Evolutionary conservation across 2,888 invertebrate species (phyloP), one percentile per base, ranked within the genome.

Genomic region (Parthenolecanium corni): DNA sequence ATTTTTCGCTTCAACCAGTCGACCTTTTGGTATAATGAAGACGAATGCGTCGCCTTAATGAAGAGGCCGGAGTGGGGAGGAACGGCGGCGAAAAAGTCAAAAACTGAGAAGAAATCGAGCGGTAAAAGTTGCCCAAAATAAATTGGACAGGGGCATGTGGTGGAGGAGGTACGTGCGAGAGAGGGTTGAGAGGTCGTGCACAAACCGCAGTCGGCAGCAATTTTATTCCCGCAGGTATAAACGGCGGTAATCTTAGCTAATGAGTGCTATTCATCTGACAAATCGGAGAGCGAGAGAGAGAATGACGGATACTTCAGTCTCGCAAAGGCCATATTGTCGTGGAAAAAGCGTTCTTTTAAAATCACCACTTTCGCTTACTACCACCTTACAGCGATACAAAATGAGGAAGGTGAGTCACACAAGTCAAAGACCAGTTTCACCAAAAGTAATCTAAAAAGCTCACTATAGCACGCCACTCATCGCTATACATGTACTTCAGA

Each of bases 191-290:
- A 4, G 16, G 44, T 4, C 44, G 18, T 16, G 44, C n/a, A 16
- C 11, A n/a, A n/a, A 40, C 24, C 47, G 18, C 31, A 61, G 61
- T 20, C 61, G 51, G 51, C 61, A n/a, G n/a, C n/a, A 40, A 36
- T 25, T 61, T 49, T 61, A 61, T 61, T 61, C 61, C 61, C 61
- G 47, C 61, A 61, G 61, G 61, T 61, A 49, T 61, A 51, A 61
- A 51, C 51, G 51, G 61, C n/a, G 61, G 49, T 61, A 49, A 61
- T 61, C 61, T 61, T 38, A 51, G 61, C 61, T 61, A 61, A 61
- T 61, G 61, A 61, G 47, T 61, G 47, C 61, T 61, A 61, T 61
- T 61, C 61, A 61, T 61, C 61, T 51, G 61, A 61, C 51, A 61
- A 61, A 61, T 20, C 51, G 11, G n/a, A n/a, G 61, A 61, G 31